Conservation (phyloP, 2,888 invertebrate genomes). For the Shargacucullia verbasci region DNA sequence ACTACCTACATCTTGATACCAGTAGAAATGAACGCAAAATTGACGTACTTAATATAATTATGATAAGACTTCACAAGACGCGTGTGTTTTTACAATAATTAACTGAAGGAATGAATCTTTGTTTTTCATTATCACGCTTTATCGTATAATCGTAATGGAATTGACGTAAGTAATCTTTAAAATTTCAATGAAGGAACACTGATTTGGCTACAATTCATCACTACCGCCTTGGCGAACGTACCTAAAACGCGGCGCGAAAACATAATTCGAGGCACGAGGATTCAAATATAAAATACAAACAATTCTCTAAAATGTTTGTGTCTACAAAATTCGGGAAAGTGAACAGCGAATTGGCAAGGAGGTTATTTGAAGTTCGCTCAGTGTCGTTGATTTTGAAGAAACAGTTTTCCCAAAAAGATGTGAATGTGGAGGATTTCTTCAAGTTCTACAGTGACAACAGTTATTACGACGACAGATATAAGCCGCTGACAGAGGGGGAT, state of each 20-base stretch:
- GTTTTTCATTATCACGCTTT: conserved; percentile 24
- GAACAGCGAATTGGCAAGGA: conserved; percentile 58
- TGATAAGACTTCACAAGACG: too few species aligned
- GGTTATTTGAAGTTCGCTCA: conserved; percentile 61
- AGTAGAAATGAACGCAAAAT: too few species aligned
- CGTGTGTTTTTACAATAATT: background rate
- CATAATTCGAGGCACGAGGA: background rate
- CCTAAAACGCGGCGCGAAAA: conserved; percentile 3
- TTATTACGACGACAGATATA: conserved; percentile 63
- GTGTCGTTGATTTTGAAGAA: conserved; percentile 51
- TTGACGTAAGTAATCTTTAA: conserved; percentile 46
- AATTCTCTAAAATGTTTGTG: conserved; percentile 53
- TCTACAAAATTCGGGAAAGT: conserved; percentile 55
- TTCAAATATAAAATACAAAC: background rate
- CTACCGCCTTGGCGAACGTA: conserved; percentile 6
- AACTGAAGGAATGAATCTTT: conserved; percentile 6
- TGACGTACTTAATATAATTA: too few species aligned
- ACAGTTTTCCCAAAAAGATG: conserved; percentile 59
- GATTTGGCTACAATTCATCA: conserved; percentile 32
- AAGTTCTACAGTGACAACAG: conserved; percentile 74
- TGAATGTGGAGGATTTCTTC: conserved; percentile 69
- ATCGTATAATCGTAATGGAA: conserved; percentile 46
- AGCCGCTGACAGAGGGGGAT: conserved; percentile 70
- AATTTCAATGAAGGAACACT: conserved; percentile 35
- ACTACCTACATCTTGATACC: too few species aligned